Evolutionary conservation across 2,113 vertebrate species (phyloP).

Genomic region (Gracilinanus agilis): DNA sequence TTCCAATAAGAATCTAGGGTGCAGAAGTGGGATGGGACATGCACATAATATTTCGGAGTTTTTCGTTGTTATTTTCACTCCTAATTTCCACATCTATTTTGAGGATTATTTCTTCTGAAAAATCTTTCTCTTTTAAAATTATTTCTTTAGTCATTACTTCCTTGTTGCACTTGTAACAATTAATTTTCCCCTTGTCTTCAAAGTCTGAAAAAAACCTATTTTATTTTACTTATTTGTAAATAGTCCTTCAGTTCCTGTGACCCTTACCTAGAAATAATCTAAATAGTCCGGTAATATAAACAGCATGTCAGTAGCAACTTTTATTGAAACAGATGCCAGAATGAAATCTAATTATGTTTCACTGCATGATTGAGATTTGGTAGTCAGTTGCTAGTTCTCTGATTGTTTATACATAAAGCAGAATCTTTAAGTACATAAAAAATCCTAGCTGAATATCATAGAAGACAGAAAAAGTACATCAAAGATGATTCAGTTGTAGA

Average conservation of each 20-base stretch:
- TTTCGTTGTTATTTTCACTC: conserved; percentile 16
- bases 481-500: conserved; percentile 74
- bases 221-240: conserved; percentile 68
- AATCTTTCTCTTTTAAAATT: conserved; percentile 59
- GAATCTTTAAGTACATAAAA: conserved; percentile 65
- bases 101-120: conserved; percentile 46
- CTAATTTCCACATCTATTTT: conserved; percentile 55
- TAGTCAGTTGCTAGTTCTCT: conserved; percentile 67
- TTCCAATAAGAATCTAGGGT: background rate
- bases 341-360: conserved; percentile 3
- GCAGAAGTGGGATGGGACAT: background rate
- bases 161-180: conserved; percentile 41
- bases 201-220: conserved; percentile 64
- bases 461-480: conserved; percentile 74
- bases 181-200: conserved; percentile 43
- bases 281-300: conserved; percentile 36
- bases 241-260: conserved; percentile 42
- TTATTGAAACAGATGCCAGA: conserved; percentile 61
- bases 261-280: conserved; percentile 52
- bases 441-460: conserved; percentile 65
- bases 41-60: background rate
- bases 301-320: conserved; percentile 28
- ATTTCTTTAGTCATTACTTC: conserved; percentile 42
- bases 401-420: conserved; percentile 49
- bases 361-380: conserved; percentile 46